Percentiles rank a stretch among this genome's conserved stretches.
Evolutionary conservation across 2,113 vertebrate species (phyloP).

Genomic region (Pseudorasbora parva): DNA sequence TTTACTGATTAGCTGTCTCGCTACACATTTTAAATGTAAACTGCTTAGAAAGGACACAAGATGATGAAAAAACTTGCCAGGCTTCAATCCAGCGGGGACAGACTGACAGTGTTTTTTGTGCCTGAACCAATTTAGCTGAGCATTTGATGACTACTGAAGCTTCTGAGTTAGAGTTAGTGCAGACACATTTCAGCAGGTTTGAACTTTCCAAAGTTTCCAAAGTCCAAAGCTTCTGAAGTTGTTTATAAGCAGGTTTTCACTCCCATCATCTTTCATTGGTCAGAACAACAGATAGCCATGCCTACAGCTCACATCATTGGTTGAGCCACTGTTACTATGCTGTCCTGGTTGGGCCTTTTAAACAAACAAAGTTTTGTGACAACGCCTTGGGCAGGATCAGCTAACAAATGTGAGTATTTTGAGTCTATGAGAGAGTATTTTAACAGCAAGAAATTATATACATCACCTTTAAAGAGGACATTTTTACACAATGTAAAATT

Average conservation of each 20-base stretch:
- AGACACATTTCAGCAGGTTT: neutral
- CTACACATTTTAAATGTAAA: slow-evolving; percentile 36
- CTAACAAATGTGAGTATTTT: neutral
- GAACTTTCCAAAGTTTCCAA: neutral
- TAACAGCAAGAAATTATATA: neutral
- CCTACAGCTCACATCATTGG: neutral
- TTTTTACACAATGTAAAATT: too few relatives aligned
- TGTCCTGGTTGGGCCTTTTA: too few relatives aligned
- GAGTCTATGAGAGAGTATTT: neutral
- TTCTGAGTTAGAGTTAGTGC: neutral
- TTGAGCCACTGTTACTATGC: too few relatives aligned
- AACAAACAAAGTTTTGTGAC: too few relatives aligned
- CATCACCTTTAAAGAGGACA: neutral
- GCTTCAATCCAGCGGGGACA: neutral
- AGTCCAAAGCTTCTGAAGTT: neutral
- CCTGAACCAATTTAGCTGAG: slow-evolving; percentile 12
- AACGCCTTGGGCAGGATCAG: too few relatives aligned
- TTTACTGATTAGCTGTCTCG: slow-evolving; percentile 42
- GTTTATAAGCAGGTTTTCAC: neutral
- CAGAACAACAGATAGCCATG: neutral
- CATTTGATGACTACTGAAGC: neutral
- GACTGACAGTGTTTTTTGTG: neutral
- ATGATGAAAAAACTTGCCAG: neutral
- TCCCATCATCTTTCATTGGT: neutral
- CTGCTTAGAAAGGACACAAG: neutral